Evolutionary conservation across 2,113 vertebrate genomes (phyloP), one percentile per base, ranked within the genome.

Genomic region (Cinclus mexicanus): DNA sequence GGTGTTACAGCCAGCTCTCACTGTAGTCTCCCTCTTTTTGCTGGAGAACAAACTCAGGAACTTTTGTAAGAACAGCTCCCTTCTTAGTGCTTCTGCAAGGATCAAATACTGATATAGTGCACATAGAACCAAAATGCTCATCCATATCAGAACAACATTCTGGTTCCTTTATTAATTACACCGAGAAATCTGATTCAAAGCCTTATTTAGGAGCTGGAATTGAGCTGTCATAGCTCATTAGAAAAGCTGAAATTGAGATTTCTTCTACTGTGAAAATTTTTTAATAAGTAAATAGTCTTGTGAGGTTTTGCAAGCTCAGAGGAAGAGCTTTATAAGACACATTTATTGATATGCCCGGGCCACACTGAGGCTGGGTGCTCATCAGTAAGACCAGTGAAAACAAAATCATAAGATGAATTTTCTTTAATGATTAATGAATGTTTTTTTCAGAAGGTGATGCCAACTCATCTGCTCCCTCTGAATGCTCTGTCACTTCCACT

Each of bases 131-230:
- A 65, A 53, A 90, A 37, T 26, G 23, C 33, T 70, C 41, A 59
- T 29, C 39, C 17, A 0, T 16, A 22, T 3, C 70, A 55, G 64
- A 52, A 7, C 15, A 49, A 28, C 44, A 28, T n/a, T n/a, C 56
- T 63, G 68, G 55, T 61, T 78, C 15, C 29, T 42, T 39, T 37
- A 20, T 37, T 44, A 74, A 77, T 14, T 21, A 49, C 23, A 46
- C 13, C 0, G 0, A 77, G 0, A 77, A 69, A 75, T 33, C 50
- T 39, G 33, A 78, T 35, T 68, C 23, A 59, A 72, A 75, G 53
- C 44, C 22, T 37, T 59, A 39, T 31, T 87, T 63, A 75, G 78
- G 56, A 70, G 42, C 21, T 31, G 46, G 29, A 57, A 78, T n/a
- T 14, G 29, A 69, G 44, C 21, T 80, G 31, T 28, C 44, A 76